Base-by-base conservation (phyloP, 2,797 vertebrate genomes). In the Aldrovandia affinis region DNA sequence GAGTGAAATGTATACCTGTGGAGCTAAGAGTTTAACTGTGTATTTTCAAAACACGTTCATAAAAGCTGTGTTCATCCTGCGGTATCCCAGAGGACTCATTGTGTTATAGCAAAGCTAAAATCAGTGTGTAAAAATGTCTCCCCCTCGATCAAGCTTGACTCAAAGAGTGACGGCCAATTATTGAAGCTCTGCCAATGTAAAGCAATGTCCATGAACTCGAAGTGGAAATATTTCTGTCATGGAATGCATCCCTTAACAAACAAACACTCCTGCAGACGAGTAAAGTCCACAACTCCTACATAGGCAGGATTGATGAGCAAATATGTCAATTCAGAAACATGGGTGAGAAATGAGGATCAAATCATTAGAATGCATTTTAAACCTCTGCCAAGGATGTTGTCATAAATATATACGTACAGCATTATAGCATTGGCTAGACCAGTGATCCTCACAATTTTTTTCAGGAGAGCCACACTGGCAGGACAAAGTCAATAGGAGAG, bases 361-460 rank as follows among this genome's bases (percentile, higher is more conserved):
- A 36, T 65, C 44, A 65, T 78, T 68, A 68, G 47, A 83, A 44
- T 75, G n/a, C 59, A 79, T 50, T 80, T 50, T 52, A 61, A 28
- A 54, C 20, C 4, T 78, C 39, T 78, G 54, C 15, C 7, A 22
- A 36, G 2, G 28, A 52, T 18, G 20, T 73, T 80, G 36, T 55
- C 63, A 55, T 57, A 47, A 55, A 28, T 5, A 80, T 55, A 30
- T 54, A 79, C 78, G 30, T 30, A 73, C 68, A 6, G 36, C 36
- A 80, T 80, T 84, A 52, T n/a, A n/a, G 39, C 77, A 84, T 82
- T 73, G 30, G 22, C 54, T 80, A 80, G 33, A 77, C 70, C 39
- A 33, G 36, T 79, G 52, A 84, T 68, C 33, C 57, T n/a, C 4
- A 84, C 68, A 65, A 73, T 80, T 73, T 12, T 30, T n/a, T n/a